phyloP scores from a whole-genome alignment of 2,113 vertebrate species.

The Pterocles orientalis region DNA sequence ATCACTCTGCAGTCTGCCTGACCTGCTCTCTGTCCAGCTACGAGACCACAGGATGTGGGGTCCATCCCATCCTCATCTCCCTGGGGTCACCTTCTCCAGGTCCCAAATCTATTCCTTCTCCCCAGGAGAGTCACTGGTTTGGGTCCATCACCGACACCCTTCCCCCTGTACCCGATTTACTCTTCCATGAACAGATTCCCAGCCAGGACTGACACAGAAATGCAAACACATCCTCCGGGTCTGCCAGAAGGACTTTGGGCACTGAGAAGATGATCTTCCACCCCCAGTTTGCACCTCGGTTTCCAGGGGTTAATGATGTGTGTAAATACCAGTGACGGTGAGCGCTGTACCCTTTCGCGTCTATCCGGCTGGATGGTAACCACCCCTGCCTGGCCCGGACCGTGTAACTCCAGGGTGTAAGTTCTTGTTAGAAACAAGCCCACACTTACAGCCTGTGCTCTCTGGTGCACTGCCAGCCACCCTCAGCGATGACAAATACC shows the following conservation, averaged over 20 bases:
- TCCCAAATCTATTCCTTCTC: background rate
- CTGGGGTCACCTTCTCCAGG: background rate
- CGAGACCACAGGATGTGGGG: background rate
- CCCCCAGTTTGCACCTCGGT: background rate
- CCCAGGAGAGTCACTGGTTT: background rate
- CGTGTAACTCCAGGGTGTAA: background rate
- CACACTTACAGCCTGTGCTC: background rate
- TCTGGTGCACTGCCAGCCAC: background rate
- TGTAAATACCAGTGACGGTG: background rate
- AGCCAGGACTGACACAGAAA: background rate
- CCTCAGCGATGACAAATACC: background rate
- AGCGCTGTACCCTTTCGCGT: background rate
- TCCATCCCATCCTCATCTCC: background rate
- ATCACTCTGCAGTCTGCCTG: background rate
- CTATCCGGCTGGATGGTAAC: background rate
- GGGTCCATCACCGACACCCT: background rate
- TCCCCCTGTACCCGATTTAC: rapidly evolving
- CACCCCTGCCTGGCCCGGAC: rapidly evolving
- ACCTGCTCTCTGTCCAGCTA: background rate
- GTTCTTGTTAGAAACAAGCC: background rate
- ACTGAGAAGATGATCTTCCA: background rate
- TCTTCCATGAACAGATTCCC: background rate
- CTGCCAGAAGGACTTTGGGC: background rate
- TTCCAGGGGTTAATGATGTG: background rate
- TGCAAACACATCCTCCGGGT: background rate